Evolutionary conservation across 1,140 invertebrate genomes (phyloP).

Genomic region (Trichonephila clavata): DNA sequence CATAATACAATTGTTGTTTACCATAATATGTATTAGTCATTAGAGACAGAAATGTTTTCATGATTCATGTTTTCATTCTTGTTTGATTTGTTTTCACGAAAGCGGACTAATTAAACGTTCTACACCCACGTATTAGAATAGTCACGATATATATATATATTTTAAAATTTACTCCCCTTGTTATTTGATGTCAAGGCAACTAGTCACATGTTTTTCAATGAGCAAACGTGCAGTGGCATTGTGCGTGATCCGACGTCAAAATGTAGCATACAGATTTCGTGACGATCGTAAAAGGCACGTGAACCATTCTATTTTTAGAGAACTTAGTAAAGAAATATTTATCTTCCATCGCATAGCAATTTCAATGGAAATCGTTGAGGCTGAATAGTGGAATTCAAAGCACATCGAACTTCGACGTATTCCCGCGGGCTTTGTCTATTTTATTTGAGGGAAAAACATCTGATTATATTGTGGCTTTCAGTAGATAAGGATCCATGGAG

Average conservation of each 20-base stretch:
- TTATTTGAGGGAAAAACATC: not conserved
- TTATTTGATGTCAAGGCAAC: not conserved
- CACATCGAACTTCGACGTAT: not conserved
- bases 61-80: not conserved
- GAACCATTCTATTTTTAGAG: not conserved
- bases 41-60: not conserved
- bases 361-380: conserved; percentile 4
- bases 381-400: not conserved
- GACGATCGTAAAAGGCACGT: not conserved
- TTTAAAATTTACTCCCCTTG: not conserved
- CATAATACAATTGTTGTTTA: not conserved
- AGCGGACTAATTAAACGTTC: not conserved
- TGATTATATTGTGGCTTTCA: too few relatives aligned
- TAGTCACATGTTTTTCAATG: not conserved
- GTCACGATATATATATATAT: not conserved
- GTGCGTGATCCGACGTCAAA: conserved; percentile 24
- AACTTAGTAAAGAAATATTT: not conserved
- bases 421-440: not conserved
- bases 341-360: not conserved
- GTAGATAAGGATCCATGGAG: too few relatives aligned
- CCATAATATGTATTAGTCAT: not conserved
- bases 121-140: not conserved
- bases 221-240: not conserved
- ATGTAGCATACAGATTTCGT: not conserved
- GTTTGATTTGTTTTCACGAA: not conserved